Base-by-base conservation (phyloP, 2,113 vertebrate species). In the Embiotoca jacksoni region DNA sequence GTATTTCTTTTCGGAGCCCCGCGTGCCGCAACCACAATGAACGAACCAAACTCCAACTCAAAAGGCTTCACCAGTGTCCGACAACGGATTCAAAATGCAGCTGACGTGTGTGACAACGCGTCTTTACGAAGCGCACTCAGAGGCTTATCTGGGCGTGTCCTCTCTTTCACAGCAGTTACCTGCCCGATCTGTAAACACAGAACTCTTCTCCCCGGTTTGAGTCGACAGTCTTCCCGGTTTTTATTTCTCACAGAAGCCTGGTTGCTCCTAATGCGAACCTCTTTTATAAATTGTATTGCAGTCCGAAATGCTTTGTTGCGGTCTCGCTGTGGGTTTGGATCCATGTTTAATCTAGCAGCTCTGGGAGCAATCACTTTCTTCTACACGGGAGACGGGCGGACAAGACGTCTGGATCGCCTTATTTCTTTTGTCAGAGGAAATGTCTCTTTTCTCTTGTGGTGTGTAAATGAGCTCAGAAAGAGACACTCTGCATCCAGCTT, bases 361-460 rank as follows among this genome's bases (percentile, higher is more conserved):
- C 92, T 94, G 93, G 90, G 88, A 94, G 88, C 91, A 92, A 94
- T 94, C 90, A 89, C 89, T 93, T 88, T 82, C 84, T 87, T 85
- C 82, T 75, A 80, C 72, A 88, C 52, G 69, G 88, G 82, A 87
- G 83, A 89, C 74, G 63, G 72, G 73, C 81, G 89, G 83, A 86
- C 83, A 76, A 82, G 79, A 81, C 70, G 88, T 84, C 91, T 92
- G 89, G 88, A 93, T 89, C 59, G 64, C 73, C 83, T 89, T 88
- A 84, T 86, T 93, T 84, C 86, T 88, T 91, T 87, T 90, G 88
- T 91, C 87, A 70, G 75, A 91, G 86, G 86, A 92, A 91, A 88
- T 83, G 82, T 88, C 83, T 89, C 73, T 90, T 86, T 91, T 90
- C 82, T 83, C 61, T 69, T 81, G 83, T 83, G 78, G 73, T 62